A percentile compares a stretch with the other conserved stretches of the same genome.
Evolutionary conservation across 2,888 invertebrate genomes (phyloP).

Genomic region (Xestia sexstrigata): DNA sequence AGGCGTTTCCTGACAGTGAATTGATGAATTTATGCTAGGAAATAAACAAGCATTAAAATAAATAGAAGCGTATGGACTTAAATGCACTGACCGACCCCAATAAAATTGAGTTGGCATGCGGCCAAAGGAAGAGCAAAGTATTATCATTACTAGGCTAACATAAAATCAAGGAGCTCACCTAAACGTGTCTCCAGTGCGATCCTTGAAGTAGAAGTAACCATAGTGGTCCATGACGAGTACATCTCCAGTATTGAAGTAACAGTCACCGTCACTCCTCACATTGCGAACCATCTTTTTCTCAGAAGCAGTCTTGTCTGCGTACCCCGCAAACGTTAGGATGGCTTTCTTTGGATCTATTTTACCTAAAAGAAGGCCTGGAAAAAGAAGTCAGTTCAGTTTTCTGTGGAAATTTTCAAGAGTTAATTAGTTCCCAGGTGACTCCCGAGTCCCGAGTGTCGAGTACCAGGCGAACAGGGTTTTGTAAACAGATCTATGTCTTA

Average conservation of each 20-base stretch:
- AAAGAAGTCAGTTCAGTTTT: neutral
- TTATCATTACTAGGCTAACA: conserved; percentile 7
- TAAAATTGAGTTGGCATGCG: neutral
- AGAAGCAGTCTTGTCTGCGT: conserved; percentile 92
- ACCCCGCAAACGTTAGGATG: conserved; percentile 86
- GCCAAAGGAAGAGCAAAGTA: neutral
- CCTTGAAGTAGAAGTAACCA: conserved; percentile 98
- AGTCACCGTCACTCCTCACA: conserved; percentile 96
- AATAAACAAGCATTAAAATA: neutral
- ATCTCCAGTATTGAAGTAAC: conserved; percentile 97
- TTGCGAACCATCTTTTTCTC: conserved; percentile 95
- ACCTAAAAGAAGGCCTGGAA: conserved; percentile 93
- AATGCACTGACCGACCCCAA: neutral
- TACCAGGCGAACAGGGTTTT: no score
- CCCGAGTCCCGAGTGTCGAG: no score
- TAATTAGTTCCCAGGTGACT: no score
- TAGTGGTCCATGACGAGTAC: conserved; percentile 97
- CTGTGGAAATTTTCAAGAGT: neutral
- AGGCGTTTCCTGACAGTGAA: neutral
- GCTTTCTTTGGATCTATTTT: conserved; percentile 90
- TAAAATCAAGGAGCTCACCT: conserved; percentile 73
- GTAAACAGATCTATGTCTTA: neutral
- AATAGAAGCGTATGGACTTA: neutral
- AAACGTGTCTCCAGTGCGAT: conserved; percentile 96
- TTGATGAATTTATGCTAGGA: neutral